Evolutionary conservation across 2,113 vertebrate species (phyloP), one percentile per base, ranked within the genome.

Genomic region (Oreotrochilus melanogaster): DNA sequence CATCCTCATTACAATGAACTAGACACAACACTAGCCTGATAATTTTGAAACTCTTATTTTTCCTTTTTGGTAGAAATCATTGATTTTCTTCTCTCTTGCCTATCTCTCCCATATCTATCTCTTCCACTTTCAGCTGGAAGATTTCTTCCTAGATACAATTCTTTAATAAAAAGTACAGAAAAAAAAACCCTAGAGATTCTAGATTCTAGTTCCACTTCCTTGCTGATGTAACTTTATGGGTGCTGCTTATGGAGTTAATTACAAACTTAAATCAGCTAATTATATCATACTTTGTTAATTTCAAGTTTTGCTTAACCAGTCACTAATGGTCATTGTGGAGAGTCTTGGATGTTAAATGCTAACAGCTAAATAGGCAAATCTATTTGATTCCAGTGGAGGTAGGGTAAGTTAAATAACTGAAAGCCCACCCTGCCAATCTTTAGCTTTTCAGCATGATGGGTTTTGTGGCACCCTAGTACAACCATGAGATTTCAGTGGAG

Each of bases 121-220:
- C 23, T n/a, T n/a, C n/a, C n/a, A n/a, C 45, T 65, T 88, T 79
- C 47, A 56, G 14, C 14, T 64, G 16, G 10, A 83, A 51, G 12
- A 51, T 73, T 47, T 86, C 9, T 56, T 53, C 7, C 14, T 67
- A 33, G 28, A 4, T 21, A 86, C 18, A 69, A 35, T 57, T 86
- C 9, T 78, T 57, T 39, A 48, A 39, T 22, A 70, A 64, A 57
- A 31, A 23, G 9, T 4, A 1, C 4, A 62, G 28, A 35, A 19
- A 45, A 0, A 0, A 0, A 7, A 39, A 5, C 4, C 7, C 35
- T 33, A 27, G 9, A 50, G 11, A 7, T 15, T 61, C n/a, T n/a
- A 48, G 39, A 57, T 4, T 21, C 6, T 7, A 35, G 9, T 43
- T 21, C 8, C 16, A 13, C 14, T 53, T 91, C 65, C 80, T 35